A percentile compares a stretch with the other conserved stretches of the same genome.
phyloP scores from a whole-genome alignment of 1,140 invertebrate species.

The Solen grandis region DNA sequence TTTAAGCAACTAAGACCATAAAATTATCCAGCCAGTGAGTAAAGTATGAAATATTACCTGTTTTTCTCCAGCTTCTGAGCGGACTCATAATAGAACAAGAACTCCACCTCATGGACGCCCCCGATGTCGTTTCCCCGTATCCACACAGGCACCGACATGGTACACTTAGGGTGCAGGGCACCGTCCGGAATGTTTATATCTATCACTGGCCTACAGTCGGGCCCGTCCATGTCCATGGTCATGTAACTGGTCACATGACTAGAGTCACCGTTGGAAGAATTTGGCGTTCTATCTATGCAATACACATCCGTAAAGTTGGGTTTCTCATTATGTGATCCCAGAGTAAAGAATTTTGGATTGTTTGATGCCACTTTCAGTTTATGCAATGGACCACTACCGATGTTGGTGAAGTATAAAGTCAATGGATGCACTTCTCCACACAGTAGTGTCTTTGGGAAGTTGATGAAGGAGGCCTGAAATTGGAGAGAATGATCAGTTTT shows the following conservation, averaged over 20 bases:
- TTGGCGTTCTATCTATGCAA: conserved; percentile 52
- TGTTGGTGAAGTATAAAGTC: conserved; percentile 86
- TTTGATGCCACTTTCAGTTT: conserved; percentile 86
- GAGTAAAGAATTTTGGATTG: conserved; percentile 86
- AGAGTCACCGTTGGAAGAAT: conserved; percentile 26
- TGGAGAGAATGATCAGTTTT: no score
- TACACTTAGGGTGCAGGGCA: conserved; percentile 83
- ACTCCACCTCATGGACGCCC: conserved; percentile 85
- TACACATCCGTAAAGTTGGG: conserved; percentile 71
- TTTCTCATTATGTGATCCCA: conserved; percentile 78
- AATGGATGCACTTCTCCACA: conserved; percentile 88
- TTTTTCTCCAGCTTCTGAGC: conserved; percentile 79
- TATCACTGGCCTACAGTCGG: conserved; percentile 57
- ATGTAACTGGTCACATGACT: conserved; percentile 33
- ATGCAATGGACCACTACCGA: conserved; percentile 85
- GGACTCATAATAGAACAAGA: conserved; percentile 89
- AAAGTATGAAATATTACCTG: no score
- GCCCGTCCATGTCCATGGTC: conserved; percentile 26
- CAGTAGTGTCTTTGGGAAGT: conserved; percentile 86
- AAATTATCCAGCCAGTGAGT: no score
- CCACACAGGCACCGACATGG: conserved; percentile 85
- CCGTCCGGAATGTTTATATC: conserved; percentile 72
- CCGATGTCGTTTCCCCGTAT: conserved; percentile 85
- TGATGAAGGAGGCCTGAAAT: conserved; percentile 86
- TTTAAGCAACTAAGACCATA: no score